Base-by-base conservation (phyloP, 2,888 invertebrate species). In the Patella pellucida region DNA sequence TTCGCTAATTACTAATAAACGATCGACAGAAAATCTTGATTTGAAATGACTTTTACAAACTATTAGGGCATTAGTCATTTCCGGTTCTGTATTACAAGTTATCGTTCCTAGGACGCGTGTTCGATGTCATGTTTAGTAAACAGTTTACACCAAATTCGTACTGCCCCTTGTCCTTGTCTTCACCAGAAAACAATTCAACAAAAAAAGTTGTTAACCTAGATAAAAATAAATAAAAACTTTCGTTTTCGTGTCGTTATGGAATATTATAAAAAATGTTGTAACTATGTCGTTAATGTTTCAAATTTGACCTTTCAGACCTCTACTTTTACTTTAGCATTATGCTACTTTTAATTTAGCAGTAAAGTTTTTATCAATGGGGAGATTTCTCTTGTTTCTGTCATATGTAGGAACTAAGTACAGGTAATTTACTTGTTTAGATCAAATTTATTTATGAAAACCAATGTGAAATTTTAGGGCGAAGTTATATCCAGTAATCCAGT, bases 381-480 rank as follows among this genome's bases (percentile, higher is more conserved):
- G 77, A 27, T 77, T 74, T 75, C 69, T 77, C 14, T 69, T 77
- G 56, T 77, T 75, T 51, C 2, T 77, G 3, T 68, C 71, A 12
- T 77, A 77, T 52, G 56, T 77, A 56, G 77, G 77, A 52, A 75
- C 74, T 27, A 52, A 52, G 23, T 77, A 75, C 69, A 77, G 72
- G 77, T 77, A 67, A 69, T 23, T 68, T 41, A 23, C 4, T 69
- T 0, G 19, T 19, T n/a, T 19, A 19, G 9, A 19, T 62, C 62
- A 12, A 19, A 62, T 19, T 19, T 7, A 19, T 0, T 19, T 19
- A n/a, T 12, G n/a, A 7, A 62, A 19, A 16, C 23, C 7, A 16
- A 23, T 27, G 7, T 27, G n/a, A 27, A 69, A 16, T 69, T n/a
- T 14, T 52, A 9, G 41, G 41, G 41, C 0, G 1, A 41, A 9